Conservation (phyloP, 2,888 invertebrate species). For the Athalia rosae region DNA sequence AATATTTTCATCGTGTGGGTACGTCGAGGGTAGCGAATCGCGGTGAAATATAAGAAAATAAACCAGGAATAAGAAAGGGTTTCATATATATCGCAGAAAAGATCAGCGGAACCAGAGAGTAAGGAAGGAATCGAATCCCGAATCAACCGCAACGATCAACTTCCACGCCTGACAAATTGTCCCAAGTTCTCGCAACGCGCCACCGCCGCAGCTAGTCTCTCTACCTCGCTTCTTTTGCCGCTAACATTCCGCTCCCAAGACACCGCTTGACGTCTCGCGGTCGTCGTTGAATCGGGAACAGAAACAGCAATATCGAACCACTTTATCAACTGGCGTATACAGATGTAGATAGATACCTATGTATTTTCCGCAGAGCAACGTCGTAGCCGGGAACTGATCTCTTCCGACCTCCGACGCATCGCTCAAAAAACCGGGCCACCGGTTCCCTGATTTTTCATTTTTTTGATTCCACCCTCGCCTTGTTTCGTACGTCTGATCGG, state of each 20-base stretch:
- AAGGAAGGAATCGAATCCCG: too few relatives aligned
- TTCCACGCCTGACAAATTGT: too few relatives aligned
- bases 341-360: neutral
- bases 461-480: too few relatives aligned
- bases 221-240: too few relatives aligned
- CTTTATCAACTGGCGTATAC: conserved; percentile 18
- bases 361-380: neutral
- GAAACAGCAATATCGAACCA: conserved; percentile 30
- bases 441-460: neutral
- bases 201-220: too few relatives aligned
- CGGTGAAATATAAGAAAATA: too few relatives aligned
- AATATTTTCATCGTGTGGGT: too few relatives aligned
- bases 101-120: neutral
- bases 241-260: conserved; percentile 9
- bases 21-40: too few relatives aligned
- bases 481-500: too few relatives aligned
- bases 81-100: neutral
- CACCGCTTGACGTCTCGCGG: conserved; percentile 22
- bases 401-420: neutral
- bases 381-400: conserved; percentile 12
- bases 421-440: neutral
- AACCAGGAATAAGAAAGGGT: too few relatives aligned
- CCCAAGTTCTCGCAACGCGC: too few relatives aligned
- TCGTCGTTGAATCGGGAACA: conserved; percentile 28
- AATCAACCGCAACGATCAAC: too few relatives aligned